These are phyloP conservation scores for Luperina nickerlii DNA, from an alignment of 2,888 invertebrate genomes.

Conservation along the genomic window DNA sequence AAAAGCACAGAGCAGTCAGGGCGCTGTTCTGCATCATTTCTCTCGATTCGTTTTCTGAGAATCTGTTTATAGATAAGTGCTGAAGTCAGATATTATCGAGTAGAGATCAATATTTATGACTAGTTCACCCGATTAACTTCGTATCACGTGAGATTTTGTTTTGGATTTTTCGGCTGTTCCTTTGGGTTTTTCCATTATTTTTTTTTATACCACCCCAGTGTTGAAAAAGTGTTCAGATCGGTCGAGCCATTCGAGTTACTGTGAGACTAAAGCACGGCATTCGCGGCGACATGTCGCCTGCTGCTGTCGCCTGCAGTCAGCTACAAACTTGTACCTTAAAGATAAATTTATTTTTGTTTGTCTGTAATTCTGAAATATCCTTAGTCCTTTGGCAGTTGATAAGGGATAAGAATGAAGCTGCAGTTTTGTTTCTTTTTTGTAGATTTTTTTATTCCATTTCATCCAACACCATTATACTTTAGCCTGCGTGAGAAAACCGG, in stretches of 20 bases:
- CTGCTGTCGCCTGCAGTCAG: no score
- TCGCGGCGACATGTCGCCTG: no score
- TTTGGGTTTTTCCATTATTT: no score
- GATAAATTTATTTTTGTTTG: no score
- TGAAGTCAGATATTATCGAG: not conserved
- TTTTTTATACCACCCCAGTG: no score
- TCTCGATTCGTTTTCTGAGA: conserved; percentile 22
- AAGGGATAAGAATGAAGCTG: not conserved
- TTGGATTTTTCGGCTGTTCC: not conserved
- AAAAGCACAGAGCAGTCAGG: conserved; percentile 32
- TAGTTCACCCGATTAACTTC: not conserved
- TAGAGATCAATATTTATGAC: not conserved
- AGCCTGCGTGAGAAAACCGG: no score
- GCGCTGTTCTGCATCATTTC: conserved; percentile 30
- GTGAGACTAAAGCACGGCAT: no score
- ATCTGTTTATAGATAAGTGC: not conserved
- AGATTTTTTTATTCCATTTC: not conserved
- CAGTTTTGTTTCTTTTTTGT: not conserved
- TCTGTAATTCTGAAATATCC: no score
- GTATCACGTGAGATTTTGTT: not conserved
- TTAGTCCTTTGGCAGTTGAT: no score
- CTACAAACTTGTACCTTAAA: no score
- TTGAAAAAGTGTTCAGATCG: no score
- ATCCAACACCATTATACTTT: not conserved
- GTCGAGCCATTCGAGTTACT: no score